Base-by-base conservation (phyloP, 2,113 vertebrate genomes). In the Riparia riparia region DNA sequence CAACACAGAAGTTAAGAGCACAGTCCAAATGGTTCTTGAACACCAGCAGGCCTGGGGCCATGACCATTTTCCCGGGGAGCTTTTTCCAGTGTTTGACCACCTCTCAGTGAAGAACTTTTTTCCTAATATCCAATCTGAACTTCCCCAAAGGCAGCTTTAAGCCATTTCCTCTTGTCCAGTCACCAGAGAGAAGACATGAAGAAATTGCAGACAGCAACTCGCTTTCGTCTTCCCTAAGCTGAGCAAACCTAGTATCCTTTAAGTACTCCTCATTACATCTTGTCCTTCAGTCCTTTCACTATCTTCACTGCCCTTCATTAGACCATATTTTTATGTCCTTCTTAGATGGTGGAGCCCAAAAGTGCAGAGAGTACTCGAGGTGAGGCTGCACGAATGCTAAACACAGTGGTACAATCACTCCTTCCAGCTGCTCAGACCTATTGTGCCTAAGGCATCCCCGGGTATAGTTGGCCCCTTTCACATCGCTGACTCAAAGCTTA, bases 381-480 rank as follows among this genome's bases (percentile, higher is more conserved):
- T 7, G 14, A 85, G 13, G 39, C 31, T 63, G 24, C 44, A 72
- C 2, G 11, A 42, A 2, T 26, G 41, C 18, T 18, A 65, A 65
- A 24, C 29, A 63, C 1, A 1, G 37, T 28, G 9, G 37, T 10
- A 61, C 29, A 56, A 80, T 13, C 45, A 16, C 57, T 71, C 68
- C 49, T 63, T 56, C 37, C 22, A 71, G 4, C 14, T 28, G 32
- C 26, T 47, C 53, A 84, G 51, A 45, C 47, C 41, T 26, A 8
- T 2, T 10, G 10, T 53, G 24, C 53, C 64, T 53, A 47, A 77
- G 37, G 53, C 17, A 81, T 6, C 10, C 15, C 1, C 1, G 16
- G 32, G 76, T 32, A 87, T 0, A 2, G 20, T 0, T 70, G 32
- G 17, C 5, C 73, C 21, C 45, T 87, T 79, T 37, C 2, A 1